phyloP scores from a whole-genome alignment of 2,113 vertebrate species.

The Pelecanus crispus region DNA sequence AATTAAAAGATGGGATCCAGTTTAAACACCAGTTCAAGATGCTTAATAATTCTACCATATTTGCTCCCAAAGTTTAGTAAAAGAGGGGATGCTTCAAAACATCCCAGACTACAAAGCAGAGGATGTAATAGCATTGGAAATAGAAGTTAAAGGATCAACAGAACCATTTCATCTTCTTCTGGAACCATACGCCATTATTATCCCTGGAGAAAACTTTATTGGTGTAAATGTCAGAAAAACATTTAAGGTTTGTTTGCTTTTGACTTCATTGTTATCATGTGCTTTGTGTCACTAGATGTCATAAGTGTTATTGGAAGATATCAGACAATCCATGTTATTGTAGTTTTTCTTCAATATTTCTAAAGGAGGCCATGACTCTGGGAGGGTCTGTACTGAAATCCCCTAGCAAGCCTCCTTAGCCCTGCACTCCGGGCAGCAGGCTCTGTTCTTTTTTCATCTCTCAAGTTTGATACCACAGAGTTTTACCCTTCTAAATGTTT shows the following conservation, averaged over 20 bases:
- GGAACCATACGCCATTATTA: slow-evolving; percentile 83
- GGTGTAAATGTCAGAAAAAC: slow-evolving; percentile 70
- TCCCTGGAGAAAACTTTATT: slow-evolving; percentile 84
- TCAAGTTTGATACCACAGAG: neutral
- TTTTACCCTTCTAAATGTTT: neutral
- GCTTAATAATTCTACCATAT: neutral
- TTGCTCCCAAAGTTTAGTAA: slow-evolving; percentile 48
- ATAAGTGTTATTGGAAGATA: neutral
- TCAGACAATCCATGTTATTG: neutral
- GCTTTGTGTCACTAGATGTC: neutral
- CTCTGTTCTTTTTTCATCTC: neutral
- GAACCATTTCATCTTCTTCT: slow-evolving; percentile 82
- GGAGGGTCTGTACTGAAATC: neutral
- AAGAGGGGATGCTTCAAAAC: neutral
- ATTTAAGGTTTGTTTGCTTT: slow-evolving; percentile 80
- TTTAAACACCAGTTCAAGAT: neutral
- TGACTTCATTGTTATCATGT: neutral
- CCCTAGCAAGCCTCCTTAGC: neutral
- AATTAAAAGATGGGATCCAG: neutral
- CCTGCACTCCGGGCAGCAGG: neutral
- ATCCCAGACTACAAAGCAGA: neutral
- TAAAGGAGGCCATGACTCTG: neutral
- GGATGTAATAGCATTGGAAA: slow-evolving; percentile 79
- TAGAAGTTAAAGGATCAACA: slow-evolving; percentile 86
- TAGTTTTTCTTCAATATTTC: neutral